phyloP scores from a whole-genome alignment of 2,797 vertebrate genomes.

The Poecilia velifera region DNA sequence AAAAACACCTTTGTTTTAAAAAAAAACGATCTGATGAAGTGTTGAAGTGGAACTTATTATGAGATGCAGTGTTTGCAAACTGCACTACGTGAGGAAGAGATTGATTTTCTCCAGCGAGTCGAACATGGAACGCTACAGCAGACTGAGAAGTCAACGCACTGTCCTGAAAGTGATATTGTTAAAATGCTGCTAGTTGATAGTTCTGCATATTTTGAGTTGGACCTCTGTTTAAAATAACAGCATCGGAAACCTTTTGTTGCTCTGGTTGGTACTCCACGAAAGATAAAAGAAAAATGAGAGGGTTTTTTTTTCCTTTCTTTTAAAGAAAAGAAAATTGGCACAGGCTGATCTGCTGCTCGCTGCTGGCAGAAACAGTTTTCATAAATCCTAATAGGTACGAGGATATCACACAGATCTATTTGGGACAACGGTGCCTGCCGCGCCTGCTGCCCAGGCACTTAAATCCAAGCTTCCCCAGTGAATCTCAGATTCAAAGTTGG shows the following conservation, averaged over 20 bases:
- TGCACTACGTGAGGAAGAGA: neutral
- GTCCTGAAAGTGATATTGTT: constrained; percentile 4
- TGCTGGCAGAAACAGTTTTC: constrained; percentile 23
- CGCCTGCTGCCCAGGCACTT: constrained; percentile 55
- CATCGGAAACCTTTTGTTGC: neutral
- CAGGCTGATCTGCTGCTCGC: neutral
- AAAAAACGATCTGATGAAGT: neutral
- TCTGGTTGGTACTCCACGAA: constrained; percentile 8
- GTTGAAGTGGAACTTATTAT: constrained; percentile 5
- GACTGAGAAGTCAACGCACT: neutral
- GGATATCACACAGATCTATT: constrained; percentile 55
- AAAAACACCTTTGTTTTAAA: neutral
- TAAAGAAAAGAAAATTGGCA: constrained; percentile 21
- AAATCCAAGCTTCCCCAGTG: constrained; percentile 55
- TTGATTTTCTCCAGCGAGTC: constrained; percentile 2
- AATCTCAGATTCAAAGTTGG: constrained; percentile 34
- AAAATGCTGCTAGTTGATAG: constrained; percentile 21
- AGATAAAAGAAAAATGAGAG: constrained; percentile 8
- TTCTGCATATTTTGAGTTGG: neutral
- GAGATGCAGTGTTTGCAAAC: constrained; percentile 8
- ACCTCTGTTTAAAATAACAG: neutral
- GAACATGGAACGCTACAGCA: neutral
- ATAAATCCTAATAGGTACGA: constrained; percentile 24
- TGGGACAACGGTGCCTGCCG: constrained; percentile 56
- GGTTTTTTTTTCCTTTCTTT: too few species aligned